A percentile compares a stretch with the other conserved stretches of the same genome.
phyloP scores from a whole-genome alignment of 2,888 invertebrate genomes.

The Zhengitettix transpicula region DNA sequence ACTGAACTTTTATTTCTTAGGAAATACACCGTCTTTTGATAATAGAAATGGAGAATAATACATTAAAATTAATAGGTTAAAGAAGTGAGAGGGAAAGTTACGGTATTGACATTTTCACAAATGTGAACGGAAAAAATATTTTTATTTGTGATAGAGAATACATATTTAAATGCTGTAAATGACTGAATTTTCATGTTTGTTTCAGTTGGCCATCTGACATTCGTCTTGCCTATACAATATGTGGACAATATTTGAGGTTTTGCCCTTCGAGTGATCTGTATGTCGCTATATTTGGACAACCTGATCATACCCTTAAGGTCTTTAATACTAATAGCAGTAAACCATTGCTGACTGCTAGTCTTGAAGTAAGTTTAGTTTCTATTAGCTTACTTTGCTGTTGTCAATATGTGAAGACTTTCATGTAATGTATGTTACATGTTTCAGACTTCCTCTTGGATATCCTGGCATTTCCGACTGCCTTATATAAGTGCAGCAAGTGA shows the following conservation, averaged over 20 bases:
- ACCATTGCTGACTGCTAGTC: conserved; percentile 32
- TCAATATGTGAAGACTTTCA: background rate
- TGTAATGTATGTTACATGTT: conserved; percentile 1
- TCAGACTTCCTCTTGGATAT: conserved; percentile 35
- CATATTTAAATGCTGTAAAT: too few species aligned
- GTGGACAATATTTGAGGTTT: conserved; percentile 32
- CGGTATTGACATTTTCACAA: too few species aligned
- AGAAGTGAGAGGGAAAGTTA: too few species aligned
- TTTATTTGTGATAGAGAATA: too few species aligned
- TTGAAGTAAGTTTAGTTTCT: conserved; percentile 21
- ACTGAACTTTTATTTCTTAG: too few species aligned
- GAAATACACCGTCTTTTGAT: too few species aligned
- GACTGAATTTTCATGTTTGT: background rate
- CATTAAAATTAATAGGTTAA: too few species aligned
- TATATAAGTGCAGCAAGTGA: conserved; percentile 42
- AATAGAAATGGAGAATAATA: too few species aligned
- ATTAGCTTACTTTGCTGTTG: background rate
- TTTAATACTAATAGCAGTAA: conserved; percentile 38
- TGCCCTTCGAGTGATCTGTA: conserved; percentile 43
- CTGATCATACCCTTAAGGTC: conserved; percentile 48
- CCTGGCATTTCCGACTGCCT: conserved; percentile 45
- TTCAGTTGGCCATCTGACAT: background rate
- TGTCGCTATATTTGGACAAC: conserved; percentile 46
- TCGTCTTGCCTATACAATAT: background rate
- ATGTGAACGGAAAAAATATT: too few species aligned